Evolutionary conservation across 2,888 invertebrate genomes (phyloP).

Genomic region (Athalia rosae): DNA sequence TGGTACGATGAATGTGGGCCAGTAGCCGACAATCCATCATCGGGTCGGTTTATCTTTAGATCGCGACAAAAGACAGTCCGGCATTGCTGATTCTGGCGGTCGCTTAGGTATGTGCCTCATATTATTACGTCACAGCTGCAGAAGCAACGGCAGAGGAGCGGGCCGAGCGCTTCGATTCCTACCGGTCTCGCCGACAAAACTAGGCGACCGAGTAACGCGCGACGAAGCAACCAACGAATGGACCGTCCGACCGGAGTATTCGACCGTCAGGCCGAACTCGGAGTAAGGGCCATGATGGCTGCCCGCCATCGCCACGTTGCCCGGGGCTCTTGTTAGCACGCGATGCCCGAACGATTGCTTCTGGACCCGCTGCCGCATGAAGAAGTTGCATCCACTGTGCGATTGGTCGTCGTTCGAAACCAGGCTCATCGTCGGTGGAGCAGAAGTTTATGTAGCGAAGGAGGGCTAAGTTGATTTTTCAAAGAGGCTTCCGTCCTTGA

Average conservation of each 20-base stretch:
- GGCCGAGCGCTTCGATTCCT: constrained; percentile 27
- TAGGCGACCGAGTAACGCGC: neutral
- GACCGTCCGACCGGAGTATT: constrained; percentile 7
- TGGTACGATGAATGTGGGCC: constrained; percentile 42
- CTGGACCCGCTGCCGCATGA: constrained; percentile 42
- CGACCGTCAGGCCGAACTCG: constrained; percentile 19
- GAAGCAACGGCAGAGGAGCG: neutral
- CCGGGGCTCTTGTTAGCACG: constrained; percentile 45
- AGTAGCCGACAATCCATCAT: constrained; percentile 48
- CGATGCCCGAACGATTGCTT: constrained; percentile 46
- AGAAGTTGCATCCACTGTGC: constrained; percentile 38
- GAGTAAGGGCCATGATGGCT: constrained; percentile 40
- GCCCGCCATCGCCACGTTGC: constrained; percentile 42
- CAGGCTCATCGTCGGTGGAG: neutral
- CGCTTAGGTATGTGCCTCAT: constrained; percentile 43
- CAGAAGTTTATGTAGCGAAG: neutral
- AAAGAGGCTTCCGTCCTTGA: constrained; percentile 11
- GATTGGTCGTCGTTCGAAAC: constrained; percentile 33
- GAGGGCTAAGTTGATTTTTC: constrained; percentile 23
- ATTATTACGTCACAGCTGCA: constrained; percentile 44
- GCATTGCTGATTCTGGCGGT: constrained; percentile 41
- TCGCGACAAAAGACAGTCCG: constrained; percentile 47
- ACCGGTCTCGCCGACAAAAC: constrained; percentile 24
- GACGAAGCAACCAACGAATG: constrained; percentile 22
- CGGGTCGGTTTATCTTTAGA: constrained; percentile 42